phyloP scores from a whole-genome alignment of 1,140 invertebrate genomes.

The Microplitis mediator region DNA sequence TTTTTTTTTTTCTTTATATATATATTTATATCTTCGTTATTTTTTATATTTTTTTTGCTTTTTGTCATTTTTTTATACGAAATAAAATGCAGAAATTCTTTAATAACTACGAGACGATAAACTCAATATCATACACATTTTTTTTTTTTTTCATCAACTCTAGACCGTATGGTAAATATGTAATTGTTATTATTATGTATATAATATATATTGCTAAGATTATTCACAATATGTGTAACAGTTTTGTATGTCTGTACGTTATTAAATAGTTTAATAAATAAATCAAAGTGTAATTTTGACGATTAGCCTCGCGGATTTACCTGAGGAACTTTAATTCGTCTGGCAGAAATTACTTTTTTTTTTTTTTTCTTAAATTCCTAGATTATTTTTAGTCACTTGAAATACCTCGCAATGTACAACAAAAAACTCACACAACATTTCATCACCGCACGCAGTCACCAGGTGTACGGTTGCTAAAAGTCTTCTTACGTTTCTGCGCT shows the following conservation, averaged over 20 bases:
- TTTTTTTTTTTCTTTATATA: slow-evolving; percentile 6
- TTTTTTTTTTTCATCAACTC: background rate
- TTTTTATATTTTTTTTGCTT: slow-evolving; percentile 8
- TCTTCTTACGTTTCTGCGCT: slow-evolving; percentile 55
- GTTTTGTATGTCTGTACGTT: background rate
- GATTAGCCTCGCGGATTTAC: slow-evolving; percentile 18
- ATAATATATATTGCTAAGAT: background rate
- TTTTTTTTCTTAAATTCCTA: background rate
- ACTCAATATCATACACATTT: background rate
- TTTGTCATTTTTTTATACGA: slow-evolving; percentile 11
- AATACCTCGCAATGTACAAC: slow-evolving; percentile 16
- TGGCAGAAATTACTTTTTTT: background rate
- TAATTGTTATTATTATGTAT: no score
- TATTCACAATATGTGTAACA: background rate
- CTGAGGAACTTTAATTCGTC: slow-evolving; percentile 4
- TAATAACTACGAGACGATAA: slow-evolving; percentile 6
- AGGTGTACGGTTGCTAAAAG: slow-evolving; percentile 48
- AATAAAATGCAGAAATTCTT: slow-evolving; percentile 17
- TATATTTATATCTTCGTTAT: background rate
- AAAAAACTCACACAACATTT: slow-evolving; percentile 36
- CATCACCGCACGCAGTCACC: slow-evolving; percentile 61
- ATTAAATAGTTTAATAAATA: background rate
- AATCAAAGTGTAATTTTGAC: slow-evolving; percentile 10
- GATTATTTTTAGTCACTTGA: background rate
- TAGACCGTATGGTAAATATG: background rate